These are phyloP conservation scores for Tringa solitaria DNA, from an alignment of 2,113 vertebrate species.

Conservation along the genomic window DNA sequence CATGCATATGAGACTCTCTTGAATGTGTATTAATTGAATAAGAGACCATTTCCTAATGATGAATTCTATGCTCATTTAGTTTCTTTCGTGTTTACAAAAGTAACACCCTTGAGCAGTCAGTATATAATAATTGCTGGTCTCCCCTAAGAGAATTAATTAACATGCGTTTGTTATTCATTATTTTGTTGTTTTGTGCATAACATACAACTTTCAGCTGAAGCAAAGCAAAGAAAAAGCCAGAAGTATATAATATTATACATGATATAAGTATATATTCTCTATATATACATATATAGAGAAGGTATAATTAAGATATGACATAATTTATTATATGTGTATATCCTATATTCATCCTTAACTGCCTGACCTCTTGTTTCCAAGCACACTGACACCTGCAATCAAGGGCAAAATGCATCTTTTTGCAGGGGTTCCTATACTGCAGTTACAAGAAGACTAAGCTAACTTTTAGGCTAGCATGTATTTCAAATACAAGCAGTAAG, in stretches of 20 bases:
- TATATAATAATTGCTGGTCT: slow-evolving; percentile 52
- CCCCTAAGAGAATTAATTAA: slow-evolving; percentile 11
- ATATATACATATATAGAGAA: neutral
- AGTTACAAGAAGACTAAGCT: neutral
- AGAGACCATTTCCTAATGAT: slow-evolving; percentile 34
- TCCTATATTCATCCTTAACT: neutral
- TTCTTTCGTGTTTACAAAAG: slow-evolving; percentile 38
- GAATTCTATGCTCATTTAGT: slow-evolving; percentile 41
- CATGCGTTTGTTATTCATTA: neutral
- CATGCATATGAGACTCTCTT: slow-evolving; percentile 21
- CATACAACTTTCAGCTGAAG: neutral
- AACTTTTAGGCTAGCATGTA: neutral
- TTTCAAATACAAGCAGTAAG: neutral
- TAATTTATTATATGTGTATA: neutral
- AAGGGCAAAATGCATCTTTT: neutral
- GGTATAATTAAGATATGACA: neutral
- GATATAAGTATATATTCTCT: neutral
- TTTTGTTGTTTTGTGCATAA: neutral
- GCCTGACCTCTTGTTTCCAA: neutral
- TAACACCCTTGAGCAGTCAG: slow-evolving; percentile 41
- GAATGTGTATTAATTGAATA: slow-evolving; percentile 44
- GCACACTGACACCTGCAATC: neutral
- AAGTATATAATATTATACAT: neutral
- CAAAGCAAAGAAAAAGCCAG: neutral
- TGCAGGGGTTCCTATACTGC: neutral